Conservation (phyloP, 2,113 vertebrate species). For the Sinocyclocheilus anophthalmus region DNA sequence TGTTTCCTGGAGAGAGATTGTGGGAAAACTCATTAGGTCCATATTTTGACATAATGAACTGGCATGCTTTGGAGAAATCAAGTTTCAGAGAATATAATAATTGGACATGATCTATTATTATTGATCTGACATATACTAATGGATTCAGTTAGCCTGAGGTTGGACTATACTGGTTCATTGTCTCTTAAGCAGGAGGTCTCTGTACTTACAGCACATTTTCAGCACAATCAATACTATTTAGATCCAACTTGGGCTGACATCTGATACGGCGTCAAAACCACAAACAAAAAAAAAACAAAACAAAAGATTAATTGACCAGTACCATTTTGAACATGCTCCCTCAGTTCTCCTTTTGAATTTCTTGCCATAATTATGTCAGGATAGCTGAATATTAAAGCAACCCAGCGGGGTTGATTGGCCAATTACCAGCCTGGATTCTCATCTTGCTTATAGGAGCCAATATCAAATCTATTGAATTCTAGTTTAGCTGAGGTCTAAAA, state of each 20-base stretch:
- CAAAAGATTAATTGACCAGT: slow-evolving; percentile 19
- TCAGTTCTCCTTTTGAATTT: neutral
- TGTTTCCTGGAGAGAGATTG: neutral
- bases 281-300: no score
- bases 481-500: neutral
- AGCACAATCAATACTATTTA: neutral
- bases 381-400: neutral
- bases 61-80: neutral
- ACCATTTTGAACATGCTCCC: no score
- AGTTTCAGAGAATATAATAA: neutral
- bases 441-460: neutral
- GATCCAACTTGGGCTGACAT: neutral
- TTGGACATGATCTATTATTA: neutral
- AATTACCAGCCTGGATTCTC: slow-evolving; percentile 5
- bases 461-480: neutral
- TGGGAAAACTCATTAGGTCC: neutral
- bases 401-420: neutral
- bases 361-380: neutral
- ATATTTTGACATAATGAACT: neutral
- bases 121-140: neutral
- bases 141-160: neutral
- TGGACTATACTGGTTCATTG: neutral
- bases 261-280: neutral
- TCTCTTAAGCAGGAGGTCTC: neutral
- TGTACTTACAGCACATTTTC: slow-evolving; percentile 3